Evolutionary conservation across 2,113 vertebrate genomes (phyloP).

Genomic region (Crotalus horridus): DNA sequence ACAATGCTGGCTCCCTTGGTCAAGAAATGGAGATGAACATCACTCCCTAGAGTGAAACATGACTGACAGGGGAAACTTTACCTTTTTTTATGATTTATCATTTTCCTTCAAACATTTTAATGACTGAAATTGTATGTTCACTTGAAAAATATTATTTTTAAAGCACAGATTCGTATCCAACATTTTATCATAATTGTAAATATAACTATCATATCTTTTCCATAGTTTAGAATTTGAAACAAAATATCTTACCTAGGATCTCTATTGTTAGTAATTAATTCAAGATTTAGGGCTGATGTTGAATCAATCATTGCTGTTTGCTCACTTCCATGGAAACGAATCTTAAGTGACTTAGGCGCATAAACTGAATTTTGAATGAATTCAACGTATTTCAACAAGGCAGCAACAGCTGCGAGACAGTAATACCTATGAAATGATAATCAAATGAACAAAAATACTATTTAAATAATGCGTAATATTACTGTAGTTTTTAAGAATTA

Average conservation of each 20-base stretch:
- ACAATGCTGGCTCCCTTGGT: neutral
- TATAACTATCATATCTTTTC: neutral
- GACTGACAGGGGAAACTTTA: neutral
- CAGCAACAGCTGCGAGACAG: constrained; percentile 89
- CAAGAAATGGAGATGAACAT: neutral
- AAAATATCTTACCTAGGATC: constrained; percentile 80
- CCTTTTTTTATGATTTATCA: neutral
- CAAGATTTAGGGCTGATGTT: constrained; percentile 88
- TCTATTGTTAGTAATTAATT: constrained; percentile 89
- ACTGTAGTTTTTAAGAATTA: neutral
- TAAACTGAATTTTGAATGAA: constrained; percentile 92
- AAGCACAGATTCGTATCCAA: neutral
- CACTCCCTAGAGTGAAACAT: neutral
- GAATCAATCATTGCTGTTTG: constrained; percentile 96
- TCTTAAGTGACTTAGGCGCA: constrained; percentile 90
- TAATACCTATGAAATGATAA: constrained; percentile 79
- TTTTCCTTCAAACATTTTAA: neutral
- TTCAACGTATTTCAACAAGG: constrained; percentile 93
- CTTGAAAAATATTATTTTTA: neutral
- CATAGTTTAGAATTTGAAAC: constrained; percentile 15
- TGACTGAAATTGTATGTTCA: neutral
- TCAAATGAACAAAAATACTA: constrained; percentile 4
- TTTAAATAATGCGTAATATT: neutral
- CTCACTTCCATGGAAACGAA: constrained; percentile 91
- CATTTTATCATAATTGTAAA: neutral